phyloP scores from a whole-genome alignment of 2,113 vertebrate genomes.

The Ursus arctos region DNA sequence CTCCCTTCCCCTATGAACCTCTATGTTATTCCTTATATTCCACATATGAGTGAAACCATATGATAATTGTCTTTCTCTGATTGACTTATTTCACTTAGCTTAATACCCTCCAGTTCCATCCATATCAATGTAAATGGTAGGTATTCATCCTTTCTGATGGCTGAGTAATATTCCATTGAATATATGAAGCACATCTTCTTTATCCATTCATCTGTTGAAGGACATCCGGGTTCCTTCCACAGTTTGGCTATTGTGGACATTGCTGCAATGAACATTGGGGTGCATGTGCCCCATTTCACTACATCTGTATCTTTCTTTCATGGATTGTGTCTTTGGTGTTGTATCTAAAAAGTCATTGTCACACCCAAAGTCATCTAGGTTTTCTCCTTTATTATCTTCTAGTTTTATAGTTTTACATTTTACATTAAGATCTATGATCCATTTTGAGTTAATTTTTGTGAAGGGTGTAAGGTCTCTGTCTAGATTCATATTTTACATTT shows the following conservation, averaged over 20 bases:
- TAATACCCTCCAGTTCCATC: too few relatives aligned
- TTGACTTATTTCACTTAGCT: too few relatives aligned
- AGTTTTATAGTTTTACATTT: not conserved
- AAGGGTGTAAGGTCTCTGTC: not conserved
- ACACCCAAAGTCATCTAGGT: not conserved
- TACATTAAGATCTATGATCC: not conserved
- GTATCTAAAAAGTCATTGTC: not conserved
- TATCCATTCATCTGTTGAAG: too few relatives aligned
- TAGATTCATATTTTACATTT: not conserved
- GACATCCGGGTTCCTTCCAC: too few relatives aligned
- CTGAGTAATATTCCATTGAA: too few relatives aligned
- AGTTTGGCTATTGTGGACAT: not conserved
- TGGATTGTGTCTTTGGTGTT: not conserved
- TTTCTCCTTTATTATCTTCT: not conserved
- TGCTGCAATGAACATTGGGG: not conserved
- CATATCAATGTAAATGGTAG: too few relatives aligned
- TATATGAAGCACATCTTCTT: too few relatives aligned
- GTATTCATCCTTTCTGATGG: too few relatives aligned
- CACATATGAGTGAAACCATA: too few relatives aligned
- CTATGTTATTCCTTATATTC: too few relatives aligned
- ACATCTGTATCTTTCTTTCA: not conserved
- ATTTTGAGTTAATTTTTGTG: conserved; percentile 16
- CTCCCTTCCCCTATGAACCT: too few relatives aligned
- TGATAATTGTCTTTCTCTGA: too few relatives aligned
- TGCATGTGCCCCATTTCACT: not conserved